Evolutionary conservation across 1,140 invertebrate genomes (phyloP).

Genomic region (Pygmarrhopalites habei): DNA sequence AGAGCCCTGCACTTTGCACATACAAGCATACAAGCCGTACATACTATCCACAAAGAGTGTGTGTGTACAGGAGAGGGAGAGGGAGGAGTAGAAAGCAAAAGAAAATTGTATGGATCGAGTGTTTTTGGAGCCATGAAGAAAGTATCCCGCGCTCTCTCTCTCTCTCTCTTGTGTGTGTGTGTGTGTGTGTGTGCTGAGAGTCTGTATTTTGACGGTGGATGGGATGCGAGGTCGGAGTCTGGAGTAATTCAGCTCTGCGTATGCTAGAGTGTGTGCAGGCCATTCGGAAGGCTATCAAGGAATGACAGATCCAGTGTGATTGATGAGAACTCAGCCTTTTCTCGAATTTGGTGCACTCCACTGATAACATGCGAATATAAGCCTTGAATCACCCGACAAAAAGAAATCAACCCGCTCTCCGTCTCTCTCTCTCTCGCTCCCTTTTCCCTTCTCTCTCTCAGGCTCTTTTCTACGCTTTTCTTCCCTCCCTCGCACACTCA

Average conservation of each 20-base stretch:
- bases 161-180: too few relatives aligned
- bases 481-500: too few relatives aligned
- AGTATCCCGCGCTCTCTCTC: too few relatives aligned
- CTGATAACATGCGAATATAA: conserved; percentile 35
- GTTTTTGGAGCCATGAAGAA: neutral
- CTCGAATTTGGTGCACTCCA: conserved; percentile 32
- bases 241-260: conserved; percentile 31
- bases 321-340: conserved; percentile 36
- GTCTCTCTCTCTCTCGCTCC: too few relatives aligned
- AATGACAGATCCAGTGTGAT: conserved; percentile 36
- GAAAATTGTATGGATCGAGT: neutral
- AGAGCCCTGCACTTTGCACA: too few relatives aligned
- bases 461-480: too few relatives aligned
- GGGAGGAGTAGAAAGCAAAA: neutral
- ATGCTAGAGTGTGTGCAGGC: conserved; percentile 28
- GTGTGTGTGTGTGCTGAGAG: too few relatives aligned
- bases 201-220: too few relatives aligned
- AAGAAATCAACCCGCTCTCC: conserved; percentile 29
- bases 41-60: neutral
- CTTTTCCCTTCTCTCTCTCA: too few relatives aligned
- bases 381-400: conserved; percentile 24
- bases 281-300: conserved; percentile 36
- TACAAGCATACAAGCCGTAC: neutral
- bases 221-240: too few relatives aligned
- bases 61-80: neutral